Evolutionary conservation across 2,888 invertebrate genomes (phyloP).

Genomic region (Chrysotoxum bicinctum): DNA sequence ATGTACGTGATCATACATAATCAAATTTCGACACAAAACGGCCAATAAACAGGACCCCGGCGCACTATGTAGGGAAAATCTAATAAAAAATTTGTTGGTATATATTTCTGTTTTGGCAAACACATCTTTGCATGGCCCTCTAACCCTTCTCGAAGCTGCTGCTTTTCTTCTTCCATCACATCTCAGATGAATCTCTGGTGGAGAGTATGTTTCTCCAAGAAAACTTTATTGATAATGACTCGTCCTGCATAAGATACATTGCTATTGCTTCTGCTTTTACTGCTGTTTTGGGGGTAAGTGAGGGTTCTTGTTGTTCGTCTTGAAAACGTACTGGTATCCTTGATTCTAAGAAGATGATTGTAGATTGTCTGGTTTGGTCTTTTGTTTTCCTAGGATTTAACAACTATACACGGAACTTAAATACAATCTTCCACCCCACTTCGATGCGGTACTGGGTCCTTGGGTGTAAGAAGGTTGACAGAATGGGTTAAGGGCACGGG

Average conservation of each 20-base stretch:
- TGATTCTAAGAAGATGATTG: constrained; percentile 32
- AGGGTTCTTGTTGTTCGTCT: constrained; percentile 13
- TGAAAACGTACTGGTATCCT: constrained; percentile 19
- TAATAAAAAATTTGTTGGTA: constrained; percentile 60
- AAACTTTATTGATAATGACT: constrained; percentile 72
- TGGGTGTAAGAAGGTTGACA: neutral
- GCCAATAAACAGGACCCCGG: constrained; percentile 42
- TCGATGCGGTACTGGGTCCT: neutral
- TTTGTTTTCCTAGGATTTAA: constrained; percentile 63
- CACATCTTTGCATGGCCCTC: constrained; percentile 10
- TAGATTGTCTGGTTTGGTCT: constrained; percentile 41
- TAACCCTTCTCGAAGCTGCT: neutral
- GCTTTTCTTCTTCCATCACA: neutral
- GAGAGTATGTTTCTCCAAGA: constrained; percentile 52
- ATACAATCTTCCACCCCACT: neutral
- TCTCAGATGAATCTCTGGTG: constrained; percentile 11
- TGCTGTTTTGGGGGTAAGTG: constrained; percentile 14
- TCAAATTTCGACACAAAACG: constrained; percentile 70
- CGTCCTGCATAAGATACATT: constrained; percentile 53
- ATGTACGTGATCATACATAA: constrained; percentile 74
- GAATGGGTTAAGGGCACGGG: constrained; percentile 29
- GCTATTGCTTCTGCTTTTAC: neutral
- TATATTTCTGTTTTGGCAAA: constrained; percentile 61
- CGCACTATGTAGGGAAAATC: constrained; percentile 26
- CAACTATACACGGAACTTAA: constrained; percentile 24